Base-by-base conservation (phyloP, 2,888 invertebrate species). In the Clitarchus hookeri region DNA sequence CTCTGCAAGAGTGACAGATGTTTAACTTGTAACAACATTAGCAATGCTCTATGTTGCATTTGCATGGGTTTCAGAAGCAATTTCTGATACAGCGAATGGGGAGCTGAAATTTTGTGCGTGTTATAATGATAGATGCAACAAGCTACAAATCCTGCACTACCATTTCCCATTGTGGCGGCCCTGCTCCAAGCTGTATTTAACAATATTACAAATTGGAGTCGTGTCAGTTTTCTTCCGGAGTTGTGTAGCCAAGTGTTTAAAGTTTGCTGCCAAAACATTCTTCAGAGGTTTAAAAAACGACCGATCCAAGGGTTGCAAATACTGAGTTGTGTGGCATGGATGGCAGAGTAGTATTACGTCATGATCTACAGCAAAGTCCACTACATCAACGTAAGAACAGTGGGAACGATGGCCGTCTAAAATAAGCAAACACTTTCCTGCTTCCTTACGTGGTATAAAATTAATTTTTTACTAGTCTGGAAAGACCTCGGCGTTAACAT, bases 381-480 rank as follows among this genome's bases (percentile, higher is more conserved):
- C 88, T 88, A 90, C 86, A 83, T 89, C 87, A 6, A 89, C 85
- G 19, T 85, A 86, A 53, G 86, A 89, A 23, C 82, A 87, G 87
- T 87, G 90, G n/a, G 89, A 89, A 84, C 88, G 88, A 87, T 90
- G 90, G 44, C 89, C 89, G 87, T 90, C 90, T n/a, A n/a, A n/a
- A n/a, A n/a, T n/a, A n/a, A n/a, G n/a, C n/a, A n/a, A n/a, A n/a
- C n/a, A n/a, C n/a, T 26, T 89, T 83, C 89, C 89, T 54, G 84
- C 85, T 1, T 88, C 88, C 83, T 90, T 89, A 78, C 86, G 54
- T 44, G 88, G 88, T 48, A 89, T 84, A 86, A 90, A 90, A 86
- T 88, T 87, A 87, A 89, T 88, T 82, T 84, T 86, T n/a, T 36
- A 90, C 89, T 89, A 89, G 54, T 88, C 88, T 13, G 88, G 86